Conservation (phyloP, 2,888 invertebrate genomes). For the Drosophila pullipes region DNA sequence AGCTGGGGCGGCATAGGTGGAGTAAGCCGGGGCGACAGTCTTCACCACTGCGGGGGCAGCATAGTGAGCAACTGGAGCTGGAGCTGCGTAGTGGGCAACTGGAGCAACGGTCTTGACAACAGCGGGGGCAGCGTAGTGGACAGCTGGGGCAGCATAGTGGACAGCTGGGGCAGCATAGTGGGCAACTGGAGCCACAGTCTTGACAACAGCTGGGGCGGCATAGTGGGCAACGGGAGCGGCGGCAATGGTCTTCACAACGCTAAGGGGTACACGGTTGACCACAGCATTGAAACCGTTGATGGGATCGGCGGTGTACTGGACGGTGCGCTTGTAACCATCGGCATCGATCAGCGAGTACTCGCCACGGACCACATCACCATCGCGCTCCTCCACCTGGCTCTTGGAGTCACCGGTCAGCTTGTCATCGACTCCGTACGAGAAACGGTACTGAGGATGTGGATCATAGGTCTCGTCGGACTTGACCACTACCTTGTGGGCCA, state of each 20-base stretch:
- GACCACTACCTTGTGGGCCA: conserved; percentile 74
- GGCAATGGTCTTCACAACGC: conserved; percentile 63
- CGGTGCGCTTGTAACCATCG: conserved; percentile 83
- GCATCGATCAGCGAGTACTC: conserved; percentile 84
- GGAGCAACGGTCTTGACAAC: conserved; percentile 55
- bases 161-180: conserved; percentile 38
- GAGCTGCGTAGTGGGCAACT: conserved; percentile 26
- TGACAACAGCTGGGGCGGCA: conserved; percentile 42
- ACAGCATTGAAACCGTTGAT: conserved; percentile 84
- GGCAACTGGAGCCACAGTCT: conserved; percentile 54
- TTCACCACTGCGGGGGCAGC: conserved; percentile 33
- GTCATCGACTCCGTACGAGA: conserved; percentile 83
- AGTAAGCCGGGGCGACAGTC: conserved; percentile 37
- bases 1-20: conserved; percentile 52
- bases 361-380: conserved; percentile 84
- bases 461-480: conserved; percentile 78
- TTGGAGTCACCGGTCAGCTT: conserved; percentile 83
- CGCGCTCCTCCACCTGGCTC: conserved; percentile 82
- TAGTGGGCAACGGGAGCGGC: conserved; percentile 63
- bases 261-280: conserved; percentile 79
- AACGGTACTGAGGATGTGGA: conserved; percentile 83
- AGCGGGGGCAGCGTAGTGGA: conserved; percentile 38
- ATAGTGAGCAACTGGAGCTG: conserved; percentile 14
- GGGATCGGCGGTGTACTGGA: conserved; percentile 82
- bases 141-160: conserved; percentile 53